Base-by-base conservation (phyloP, 2,888 invertebrate species). In the Orthonychiurus folsomi region DNA sequence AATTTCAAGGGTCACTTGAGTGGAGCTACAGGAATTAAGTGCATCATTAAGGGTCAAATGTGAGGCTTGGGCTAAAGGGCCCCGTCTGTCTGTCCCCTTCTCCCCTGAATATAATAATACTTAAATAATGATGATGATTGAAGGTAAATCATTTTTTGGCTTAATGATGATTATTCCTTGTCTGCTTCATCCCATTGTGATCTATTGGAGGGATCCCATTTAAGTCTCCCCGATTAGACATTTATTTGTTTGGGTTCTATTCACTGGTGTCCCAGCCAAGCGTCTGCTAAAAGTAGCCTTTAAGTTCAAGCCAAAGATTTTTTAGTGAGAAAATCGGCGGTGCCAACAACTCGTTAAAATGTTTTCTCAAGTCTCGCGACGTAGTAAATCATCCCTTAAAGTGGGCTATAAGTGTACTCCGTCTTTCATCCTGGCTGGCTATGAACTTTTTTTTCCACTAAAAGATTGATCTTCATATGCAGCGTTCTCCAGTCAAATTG, bases 291-390 rank as follows among this genome's bases (percentile, higher is more conserved):
- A 26, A n/a, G 25, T n/a, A 48, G 48, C 21, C 24, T 25, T 58
- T 37, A 28, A 28, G 20, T 15, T 27, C 26, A 15, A n/a, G 24
- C 28, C 37, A 37, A 37, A 15, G 5, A 37, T 37, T n/a, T 23
- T 52, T 52, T 50, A 25, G 54, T 26, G 52, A 26, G 50, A 50
- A 59, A 59, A 59, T 50, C 53, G 28, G 37, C 60, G 69, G 69
- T 69, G 69, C 69, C 69, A 69, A 58, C 25, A 64, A 59, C 63
- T 69, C 69, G 64, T 69, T 69, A 69, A 69, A 65, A 64, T 55
- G 54, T 25, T 55, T 48, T 56, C 20, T 48, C 47, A 56, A 59
- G 66, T 66, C 68, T 65, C 63, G 64, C 50, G 62, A 56, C 57
- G 65, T 28, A 55, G 59, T 68, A 68, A 68, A 68, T 68, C 66